Conservation (phyloP, 1,140 invertebrate species). For the Rhagoletis zephyria region DNA sequence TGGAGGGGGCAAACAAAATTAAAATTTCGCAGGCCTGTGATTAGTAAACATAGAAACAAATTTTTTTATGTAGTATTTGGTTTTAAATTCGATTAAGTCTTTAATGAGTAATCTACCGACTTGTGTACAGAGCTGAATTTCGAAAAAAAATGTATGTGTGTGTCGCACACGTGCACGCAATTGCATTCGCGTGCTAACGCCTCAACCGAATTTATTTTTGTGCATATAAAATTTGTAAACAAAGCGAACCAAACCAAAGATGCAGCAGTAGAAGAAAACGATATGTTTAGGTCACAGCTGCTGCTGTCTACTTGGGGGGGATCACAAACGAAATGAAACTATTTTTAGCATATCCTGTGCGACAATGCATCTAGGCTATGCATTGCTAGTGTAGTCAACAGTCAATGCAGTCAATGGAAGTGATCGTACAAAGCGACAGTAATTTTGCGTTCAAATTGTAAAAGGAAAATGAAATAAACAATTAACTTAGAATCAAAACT, state of each 20-base stretch:
- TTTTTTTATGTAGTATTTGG: too few relatives aligned
- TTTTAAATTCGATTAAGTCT: too few relatives aligned
- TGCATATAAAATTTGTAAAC: slow-evolving; percentile 14
- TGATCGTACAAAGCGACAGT: neutral
- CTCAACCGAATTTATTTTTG: slow-evolving; percentile 13
- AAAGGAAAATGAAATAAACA: neutral
- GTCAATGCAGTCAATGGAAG: neutral
- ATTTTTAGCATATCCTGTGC: slow-evolving; percentile 48
- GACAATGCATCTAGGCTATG: neutral
- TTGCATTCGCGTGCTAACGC: neutral
- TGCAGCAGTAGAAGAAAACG: neutral
- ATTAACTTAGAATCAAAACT: neutral
- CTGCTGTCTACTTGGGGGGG: slow-evolving; percentile 38
- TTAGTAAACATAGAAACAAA: too few relatives aligned
- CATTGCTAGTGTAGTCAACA: neutral
- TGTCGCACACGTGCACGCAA: neutral
- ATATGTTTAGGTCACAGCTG: slow-evolving; percentile 38
- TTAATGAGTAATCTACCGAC: too few relatives aligned
- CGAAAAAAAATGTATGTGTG: too few relatives aligned
- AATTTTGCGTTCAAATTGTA: neutral
- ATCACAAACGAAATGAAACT: slow-evolving; percentile 16
- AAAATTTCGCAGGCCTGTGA: too few relatives aligned
- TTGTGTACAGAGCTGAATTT: too few relatives aligned
- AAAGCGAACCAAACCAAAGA: neutral
- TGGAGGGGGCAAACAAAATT: too few relatives aligned